Base-by-base conservation (phyloP, 2,888 invertebrate species). In the Hirtodrosophila trivittata region DNA sequence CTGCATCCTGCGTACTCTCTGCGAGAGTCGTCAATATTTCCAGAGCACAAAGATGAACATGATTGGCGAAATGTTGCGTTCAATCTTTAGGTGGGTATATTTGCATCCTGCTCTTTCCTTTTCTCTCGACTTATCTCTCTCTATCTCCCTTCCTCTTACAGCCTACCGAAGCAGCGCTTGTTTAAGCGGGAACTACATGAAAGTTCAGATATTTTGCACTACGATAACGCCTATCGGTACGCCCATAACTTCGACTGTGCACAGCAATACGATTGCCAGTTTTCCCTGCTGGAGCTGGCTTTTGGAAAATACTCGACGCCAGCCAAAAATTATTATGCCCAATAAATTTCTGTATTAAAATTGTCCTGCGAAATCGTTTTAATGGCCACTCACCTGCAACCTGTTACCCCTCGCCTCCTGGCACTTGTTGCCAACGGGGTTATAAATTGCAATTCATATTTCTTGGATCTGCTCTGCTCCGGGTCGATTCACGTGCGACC, bases 211-310 rank as follows among this genome's bases (percentile, higher is more conserved):
- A 94, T 95, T 73, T 90, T 91, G 8, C 91, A 93, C 55, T 95
- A 95, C 85, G 93, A 94, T 72, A 91, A 92, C 37, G 95, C 95
- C 1, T 94, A 94, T 77, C 91, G 92, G 64, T 90, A 90, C 45
- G 93, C 92, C 26, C 88, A 87, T 25, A 68, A 84, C 4, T 72
- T 89, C 37, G 89, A 93, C 71, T 95, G 95, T 78, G 91, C 92
- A 2, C 67, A 88, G 54, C 90, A 91, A 76, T 93, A 92, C 73
- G 90, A 91, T 13, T 96, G 96, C 86, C 93, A 93, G 1, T 92
- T 95, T 75, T 95, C 95, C 0, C 89, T 96, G 60, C 92, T 95
- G 32, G 95, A 95, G 88, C 90, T 95, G 88, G 95, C 94, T 4
- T 92, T 95, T 75, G 95, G 95, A 3, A 92, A 88, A 66, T 91